Percentiles rank a stretch among this genome's conserved stretches.
These are phyloP conservation scores for Oryzias sinensis DNA, from an alignment of 2,797 vertebrate species.

Conservation along the genomic window DNA sequence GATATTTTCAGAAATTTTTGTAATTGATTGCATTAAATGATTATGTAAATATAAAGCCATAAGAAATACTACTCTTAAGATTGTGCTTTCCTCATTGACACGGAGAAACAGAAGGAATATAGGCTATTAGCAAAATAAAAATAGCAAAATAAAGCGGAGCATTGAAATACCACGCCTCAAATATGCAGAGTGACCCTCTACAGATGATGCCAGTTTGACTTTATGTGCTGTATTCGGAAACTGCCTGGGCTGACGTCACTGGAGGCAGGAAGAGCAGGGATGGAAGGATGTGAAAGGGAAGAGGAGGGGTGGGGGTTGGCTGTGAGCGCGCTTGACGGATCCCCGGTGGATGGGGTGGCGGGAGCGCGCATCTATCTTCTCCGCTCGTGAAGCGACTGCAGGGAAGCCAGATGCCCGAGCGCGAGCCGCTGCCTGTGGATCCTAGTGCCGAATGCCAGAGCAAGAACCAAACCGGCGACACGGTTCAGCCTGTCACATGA, in stretches of 20 bases:
- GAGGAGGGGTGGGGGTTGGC: constrained; percentile 8
- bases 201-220: background rate
- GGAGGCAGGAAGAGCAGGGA: constrained; percentile 19
- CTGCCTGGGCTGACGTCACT: constrained; percentile 76
- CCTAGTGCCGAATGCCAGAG: constrained; percentile 65
- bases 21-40: no score
- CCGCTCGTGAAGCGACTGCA: constrained; percentile 75
- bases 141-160: background rate
- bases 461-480: constrained; percentile 49
- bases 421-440: constrained; percentile 75
- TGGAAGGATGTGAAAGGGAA: background rate
- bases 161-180: background rate
- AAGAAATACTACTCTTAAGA: no score
- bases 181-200: constrained; percentile 8
- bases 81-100: no score
- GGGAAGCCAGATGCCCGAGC: constrained; percentile 76
- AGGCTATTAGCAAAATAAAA: no score
- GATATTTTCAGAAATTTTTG: no score
- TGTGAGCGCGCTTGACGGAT: constrained; percentile 75
- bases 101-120: no score
- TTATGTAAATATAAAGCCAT: no score
- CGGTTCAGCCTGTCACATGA: constrained; percentile 23
- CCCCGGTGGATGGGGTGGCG: constrained; percentile 66
- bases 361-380: constrained; percentile 72
- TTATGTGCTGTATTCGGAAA: constrained; percentile 50